Evolutionary conservation across 2,113 vertebrate species (phyloP).

Genomic region (Agelaius phoeniceus): DNA sequence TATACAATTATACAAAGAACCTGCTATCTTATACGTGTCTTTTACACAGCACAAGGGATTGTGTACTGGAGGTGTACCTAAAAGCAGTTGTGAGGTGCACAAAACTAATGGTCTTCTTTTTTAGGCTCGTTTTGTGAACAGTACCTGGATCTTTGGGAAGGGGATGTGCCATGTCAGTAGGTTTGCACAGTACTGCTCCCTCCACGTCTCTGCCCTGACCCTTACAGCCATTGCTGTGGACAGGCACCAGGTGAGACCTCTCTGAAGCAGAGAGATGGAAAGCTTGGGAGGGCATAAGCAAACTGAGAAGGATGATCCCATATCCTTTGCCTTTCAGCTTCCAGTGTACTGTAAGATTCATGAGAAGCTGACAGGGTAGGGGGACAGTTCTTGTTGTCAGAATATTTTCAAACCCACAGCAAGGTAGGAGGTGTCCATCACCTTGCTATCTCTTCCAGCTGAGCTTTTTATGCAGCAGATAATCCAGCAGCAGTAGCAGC

Average conservation of each 20-base stretch:
- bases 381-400: background rate
- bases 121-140: slow-evolving; percentile 93
- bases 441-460: background rate
- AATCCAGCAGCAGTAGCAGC: background rate
- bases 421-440: background rate
- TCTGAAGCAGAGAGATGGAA: background rate
- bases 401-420: background rate
- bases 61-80: background rate
- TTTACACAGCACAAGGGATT: background rate
- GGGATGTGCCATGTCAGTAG: slow-evolving; percentile 94
- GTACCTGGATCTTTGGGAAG: slow-evolving; percentile 92
- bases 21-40: background rate
- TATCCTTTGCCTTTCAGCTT: background rate
- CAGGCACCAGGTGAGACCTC: slow-evolving; percentile 87
- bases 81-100: background rate
- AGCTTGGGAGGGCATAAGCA: background rate
- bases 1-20: background rate
- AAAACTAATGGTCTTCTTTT: background rate
- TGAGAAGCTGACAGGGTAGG: background rate
- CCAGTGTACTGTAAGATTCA: background rate
- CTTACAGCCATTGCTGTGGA: slow-evolving; percentile 92
- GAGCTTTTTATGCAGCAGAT: background rate
- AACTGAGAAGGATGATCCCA: background rate
- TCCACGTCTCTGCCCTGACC: slow-evolving; percentile 91
- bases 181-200: slow-evolving; percentile 93